These are phyloP conservation scores for Channa argus DNA, from an alignment of 2,113 vertebrate species.

Conservation along the genomic window DNA sequence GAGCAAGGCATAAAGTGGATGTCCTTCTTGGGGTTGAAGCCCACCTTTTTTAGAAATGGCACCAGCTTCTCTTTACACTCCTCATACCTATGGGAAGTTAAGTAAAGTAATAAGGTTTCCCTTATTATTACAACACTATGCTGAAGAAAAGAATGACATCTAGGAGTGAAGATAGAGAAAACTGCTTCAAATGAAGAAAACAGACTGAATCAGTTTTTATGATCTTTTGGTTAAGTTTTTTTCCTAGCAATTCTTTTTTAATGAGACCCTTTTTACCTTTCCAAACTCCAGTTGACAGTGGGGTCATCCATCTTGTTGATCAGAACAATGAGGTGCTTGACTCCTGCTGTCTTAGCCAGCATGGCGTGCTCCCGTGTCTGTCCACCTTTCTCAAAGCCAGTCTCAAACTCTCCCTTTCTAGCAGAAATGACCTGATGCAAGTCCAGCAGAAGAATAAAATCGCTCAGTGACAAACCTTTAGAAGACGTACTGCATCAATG, in stretches of 20 bases:
- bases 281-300: slow-evolving; percentile 98
- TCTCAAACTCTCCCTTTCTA: slow-evolving; percentile 99
- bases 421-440: slow-evolving; percentile 94
- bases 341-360: slow-evolving; percentile 98
- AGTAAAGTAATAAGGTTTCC: too few species aligned
- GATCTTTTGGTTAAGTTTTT: slow-evolving; percentile 13
- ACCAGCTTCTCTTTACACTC: slow-evolving; percentile 99
- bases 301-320: slow-evolving; percentile 99
- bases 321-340: slow-evolving; percentile 98
- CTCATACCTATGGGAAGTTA: slow-evolving; percentile 88
- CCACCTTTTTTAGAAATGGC: slow-evolving; percentile 99
- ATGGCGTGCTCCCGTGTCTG: slow-evolving; percentile 98
- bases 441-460: neutral
- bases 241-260: too few species aligned
- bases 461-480: neutral
- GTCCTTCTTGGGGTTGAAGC: slow-evolving; percentile 99
- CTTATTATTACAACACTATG: slow-evolving; percentile 82
- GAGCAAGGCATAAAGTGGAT: slow-evolving; percentile 99
- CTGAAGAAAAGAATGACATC: slow-evolving; percentile 65
- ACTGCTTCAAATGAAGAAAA: slow-evolving; percentile 73
- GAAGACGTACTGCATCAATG: too few species aligned
- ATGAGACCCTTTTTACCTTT: slow-evolving; percentile 83
- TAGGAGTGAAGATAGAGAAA: slow-evolving; percentile 55
- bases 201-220: slow-evolving; percentile 83
- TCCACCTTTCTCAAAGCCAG: slow-evolving; percentile 98